Percentiles rank a stretch among this genome's conserved stretches.
Evolutionary conservation across 2,113 vertebrate species (phyloP).

Genomic region (Psittacara wagleri): DNA sequence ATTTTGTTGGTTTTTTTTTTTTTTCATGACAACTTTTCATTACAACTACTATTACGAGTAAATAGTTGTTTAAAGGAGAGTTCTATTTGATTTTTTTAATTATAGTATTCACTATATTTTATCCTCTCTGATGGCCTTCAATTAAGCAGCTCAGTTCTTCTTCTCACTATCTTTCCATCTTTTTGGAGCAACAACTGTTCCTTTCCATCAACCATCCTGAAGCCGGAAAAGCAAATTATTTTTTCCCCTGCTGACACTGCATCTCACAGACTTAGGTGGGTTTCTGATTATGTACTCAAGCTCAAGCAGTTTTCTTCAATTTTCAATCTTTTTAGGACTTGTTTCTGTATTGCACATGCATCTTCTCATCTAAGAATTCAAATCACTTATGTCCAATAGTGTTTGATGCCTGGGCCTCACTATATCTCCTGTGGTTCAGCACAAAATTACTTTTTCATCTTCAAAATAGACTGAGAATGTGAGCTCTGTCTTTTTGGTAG

Average conservation of each 20-base stretch:
- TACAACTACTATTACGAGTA: background rate
- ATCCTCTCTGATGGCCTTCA: background rate
- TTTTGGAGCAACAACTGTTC: background rate
- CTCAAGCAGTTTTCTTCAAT: background rate
- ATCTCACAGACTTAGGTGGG: background rate
- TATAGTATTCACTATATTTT: background rate
- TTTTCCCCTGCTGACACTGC: background rate
- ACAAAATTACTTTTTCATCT: constrained; percentile 57
- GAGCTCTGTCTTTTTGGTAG: constrained; percentile 35
- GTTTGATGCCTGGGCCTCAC: background rate
- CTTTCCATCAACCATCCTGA: background rate
- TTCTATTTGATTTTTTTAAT: background rate
- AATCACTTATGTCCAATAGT: background rate
- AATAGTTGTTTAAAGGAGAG: background rate
- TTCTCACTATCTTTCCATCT: background rate
- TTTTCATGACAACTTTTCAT: background rate
- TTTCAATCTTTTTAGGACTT: background rate
- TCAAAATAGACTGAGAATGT: constrained; percentile 33
- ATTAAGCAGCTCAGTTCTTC: background rate
- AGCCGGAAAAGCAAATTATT: background rate
- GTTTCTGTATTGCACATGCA: background rate
- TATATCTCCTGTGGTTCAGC: constrained; percentile 24
- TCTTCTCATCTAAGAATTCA: constrained; percentile 22
- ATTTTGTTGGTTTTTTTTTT: background rate
- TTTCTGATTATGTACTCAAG: background rate